Evolutionary conservation across 2,113 vertebrate species (phyloP), one percentile per base, ranked within the genome.

Genomic region (Saccopteryx leptura): DNA sequence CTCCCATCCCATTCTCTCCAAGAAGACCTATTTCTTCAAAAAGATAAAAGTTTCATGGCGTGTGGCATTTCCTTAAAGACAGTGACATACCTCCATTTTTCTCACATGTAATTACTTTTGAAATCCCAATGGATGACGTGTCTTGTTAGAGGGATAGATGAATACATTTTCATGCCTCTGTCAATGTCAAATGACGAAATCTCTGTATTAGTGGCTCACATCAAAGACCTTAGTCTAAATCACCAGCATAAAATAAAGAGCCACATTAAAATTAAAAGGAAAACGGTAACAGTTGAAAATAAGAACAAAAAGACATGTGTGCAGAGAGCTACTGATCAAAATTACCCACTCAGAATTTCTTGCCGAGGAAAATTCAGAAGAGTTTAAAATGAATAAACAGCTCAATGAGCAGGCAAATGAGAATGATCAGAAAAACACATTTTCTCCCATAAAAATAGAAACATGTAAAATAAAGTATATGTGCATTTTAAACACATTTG

Each of bases 381-480:
- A 95, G 72, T 86, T 93, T 93, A 92, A 97, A 97, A 94, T 96
- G 88, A 97, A 94, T 96, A 92, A 97, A 89, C 88, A 97, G 88
- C 76, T 96, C 96, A 97, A 61, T 97, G 96, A 95, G 74, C 94
- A 97, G 95, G 94, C 63, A 96, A 95, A 96, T 95, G 92, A 97
- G 84, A 97, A 95, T 96, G 94, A 97, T 96, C 86, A 94, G 81
- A 39, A 95, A 96, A 95, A 93, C 74, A 91, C 31, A 93, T 96
- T 95, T 66, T 66, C 79, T 72, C 58, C 86, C 83, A 94, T 39
- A 85, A 94, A 95, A 96, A 96, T 72, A 96, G 75, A 96, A 94
- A 83, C 92, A 90, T 88, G 90, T 87, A 84, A 91, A 94, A 87
- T 94, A 93, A 96, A 94, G 69, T n/a, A 58, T 96, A 65, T 80